Percentiles rank a stretch among this genome's conserved stretches.
phyloP scores from a whole-genome alignment of 1,140 invertebrate genomes.

The Drosophila ogumai region DNA sequence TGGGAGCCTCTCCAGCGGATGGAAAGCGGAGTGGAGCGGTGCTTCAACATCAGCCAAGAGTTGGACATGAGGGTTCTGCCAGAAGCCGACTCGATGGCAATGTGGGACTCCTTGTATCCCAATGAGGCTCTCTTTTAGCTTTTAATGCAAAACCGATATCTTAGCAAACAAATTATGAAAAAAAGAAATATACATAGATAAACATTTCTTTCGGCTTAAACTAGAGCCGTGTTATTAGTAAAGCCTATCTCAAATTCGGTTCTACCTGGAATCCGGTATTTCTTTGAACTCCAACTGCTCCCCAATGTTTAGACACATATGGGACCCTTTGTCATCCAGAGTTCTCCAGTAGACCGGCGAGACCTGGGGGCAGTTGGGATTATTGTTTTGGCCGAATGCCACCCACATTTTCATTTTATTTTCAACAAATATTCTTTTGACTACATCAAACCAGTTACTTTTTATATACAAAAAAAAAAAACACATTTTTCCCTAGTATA shows the following conservation, averaged over 20 bases:
- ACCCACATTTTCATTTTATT: constrained; percentile 54
- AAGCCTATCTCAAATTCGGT: constrained; percentile 83
- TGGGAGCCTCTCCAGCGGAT: constrained; percentile 53
- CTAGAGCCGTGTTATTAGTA: constrained; percentile 70
- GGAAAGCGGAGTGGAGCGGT: constrained; percentile 47
- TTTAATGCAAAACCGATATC: not conserved
- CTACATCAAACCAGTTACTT: not conserved
- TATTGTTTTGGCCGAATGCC: constrained; percentile 77
- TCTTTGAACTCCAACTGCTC: constrained; percentile 63
- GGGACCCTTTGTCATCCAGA: constrained; percentile 12
- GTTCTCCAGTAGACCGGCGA: constrained; percentile 47
- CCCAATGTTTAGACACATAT: constrained; percentile 83
- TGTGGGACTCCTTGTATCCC: constrained; percentile 83
- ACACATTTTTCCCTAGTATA: constrained; percentile 20
- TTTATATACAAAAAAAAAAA: not conserved
- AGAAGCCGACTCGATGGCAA: constrained; percentile 71
- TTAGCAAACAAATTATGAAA: not conserved
- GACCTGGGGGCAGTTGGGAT: constrained; percentile 52
- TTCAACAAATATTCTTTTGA: not conserved
- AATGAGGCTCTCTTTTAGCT: constrained; percentile 32
- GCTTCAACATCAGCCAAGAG: constrained; percentile 80
- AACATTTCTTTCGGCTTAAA: no score
- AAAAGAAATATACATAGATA: not conserved
- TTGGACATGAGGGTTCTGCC: constrained; percentile 77
- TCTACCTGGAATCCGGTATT: constrained; percentile 46